A percentile compares a stretch with the other conserved stretches of the same genome.
Evolutionary conservation across 2,797 vertebrate genomes (phyloP).

Genomic region (Melanotaenia parkinsoni): DNA sequence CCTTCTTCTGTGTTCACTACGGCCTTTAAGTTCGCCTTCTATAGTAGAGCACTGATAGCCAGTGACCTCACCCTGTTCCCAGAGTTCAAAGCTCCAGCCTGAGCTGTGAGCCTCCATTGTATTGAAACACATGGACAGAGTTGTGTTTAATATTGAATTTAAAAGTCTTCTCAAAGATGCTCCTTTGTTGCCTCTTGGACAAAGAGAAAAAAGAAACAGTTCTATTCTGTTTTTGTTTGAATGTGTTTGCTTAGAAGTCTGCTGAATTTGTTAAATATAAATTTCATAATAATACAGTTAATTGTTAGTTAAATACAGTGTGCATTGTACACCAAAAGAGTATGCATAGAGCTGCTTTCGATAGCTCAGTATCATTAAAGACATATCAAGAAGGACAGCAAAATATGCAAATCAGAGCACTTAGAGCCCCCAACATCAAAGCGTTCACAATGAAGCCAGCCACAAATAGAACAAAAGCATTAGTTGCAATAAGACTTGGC

Average conservation of each 20-base stretch:
- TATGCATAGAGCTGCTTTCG: slow-evolving; percentile 65
- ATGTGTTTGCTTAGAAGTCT: slow-evolving; percentile 18
- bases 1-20: slow-evolving; percentile 72
- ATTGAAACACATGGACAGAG: slow-evolving; percentile 61
- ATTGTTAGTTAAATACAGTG: slow-evolving; percentile 47
- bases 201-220: not conserved
- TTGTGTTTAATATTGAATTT: slow-evolving; percentile 66
- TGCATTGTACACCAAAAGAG: slow-evolving; percentile 34
- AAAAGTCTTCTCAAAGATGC: slow-evolving; percentile 51
- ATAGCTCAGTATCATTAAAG: slow-evolving; percentile 77
- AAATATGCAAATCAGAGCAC: slow-evolving; percentile 82
- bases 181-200: slow-evolving; percentile 27
- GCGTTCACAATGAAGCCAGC: slow-evolving; percentile 80
- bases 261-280: slow-evolving; percentile 22
- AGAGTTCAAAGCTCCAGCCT: slow-evolving; percentile 75
- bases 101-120: slow-evolving; percentile 66
- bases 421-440: slow-evolving; percentile 84
- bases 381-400: slow-evolving; percentile 70
- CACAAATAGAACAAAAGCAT: slow-evolving; percentile 87
- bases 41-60: slow-evolving; percentile 65
- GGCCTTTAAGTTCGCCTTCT: slow-evolving; percentile 78
- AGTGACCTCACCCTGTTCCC: slow-evolving; percentile 76
- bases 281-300: slow-evolving; percentile 20
- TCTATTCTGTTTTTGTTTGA: slow-evolving; percentile 19
- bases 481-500: slow-evolving; percentile 84